Percentiles rank a stretch among this genome's conserved stretches.
Evolutionary conservation across 2,888 invertebrate genomes (phyloP).

Genomic region (Unio pictorum): DNA sequence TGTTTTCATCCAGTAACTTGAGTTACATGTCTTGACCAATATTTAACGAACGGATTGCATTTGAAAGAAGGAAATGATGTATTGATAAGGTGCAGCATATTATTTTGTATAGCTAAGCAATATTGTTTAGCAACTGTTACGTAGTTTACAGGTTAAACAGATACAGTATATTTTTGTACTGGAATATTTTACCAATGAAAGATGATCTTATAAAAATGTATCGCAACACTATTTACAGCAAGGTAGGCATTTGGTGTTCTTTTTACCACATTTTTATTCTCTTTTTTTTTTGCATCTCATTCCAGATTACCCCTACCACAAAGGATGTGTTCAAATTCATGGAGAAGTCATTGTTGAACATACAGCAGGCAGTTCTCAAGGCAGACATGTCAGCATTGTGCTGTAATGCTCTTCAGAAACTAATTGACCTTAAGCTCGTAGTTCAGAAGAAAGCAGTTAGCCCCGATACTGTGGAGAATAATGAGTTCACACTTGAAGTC

Average conservation of each 20-base stretch:
- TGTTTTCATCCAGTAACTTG: too few species aligned
- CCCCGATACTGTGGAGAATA: constrained; percentile 18
- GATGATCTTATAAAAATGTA: too few species aligned
- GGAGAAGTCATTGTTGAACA: constrained; percentile 78
- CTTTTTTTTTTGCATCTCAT: background rate
- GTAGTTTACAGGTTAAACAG: too few species aligned
- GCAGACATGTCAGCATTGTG: constrained; percentile 48
- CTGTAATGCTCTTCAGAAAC: constrained; percentile 51
- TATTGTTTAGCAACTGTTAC: too few species aligned
- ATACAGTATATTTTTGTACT: too few species aligned
- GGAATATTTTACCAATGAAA: too few species aligned
- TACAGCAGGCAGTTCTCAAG: constrained; percentile 73
- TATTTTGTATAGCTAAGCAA: too few species aligned
- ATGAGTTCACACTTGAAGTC: constrained; percentile 51
- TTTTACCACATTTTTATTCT: background rate
- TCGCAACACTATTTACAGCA: too few species aligned
- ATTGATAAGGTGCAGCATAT: too few species aligned
- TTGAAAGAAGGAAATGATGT: too few species aligned
- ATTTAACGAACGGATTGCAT: too few species aligned
- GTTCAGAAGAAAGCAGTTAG: constrained; percentile 34
- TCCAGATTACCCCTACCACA: constrained; percentile 45
- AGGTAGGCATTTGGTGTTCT: background rate
- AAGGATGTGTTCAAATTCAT: constrained; percentile 72
- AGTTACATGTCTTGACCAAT: too few species aligned
- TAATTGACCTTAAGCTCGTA: constrained; percentile 59